Evolutionary conservation across 2,888 invertebrate genomes (phyloP).

Genomic region (Cheilosia impressa): DNA sequence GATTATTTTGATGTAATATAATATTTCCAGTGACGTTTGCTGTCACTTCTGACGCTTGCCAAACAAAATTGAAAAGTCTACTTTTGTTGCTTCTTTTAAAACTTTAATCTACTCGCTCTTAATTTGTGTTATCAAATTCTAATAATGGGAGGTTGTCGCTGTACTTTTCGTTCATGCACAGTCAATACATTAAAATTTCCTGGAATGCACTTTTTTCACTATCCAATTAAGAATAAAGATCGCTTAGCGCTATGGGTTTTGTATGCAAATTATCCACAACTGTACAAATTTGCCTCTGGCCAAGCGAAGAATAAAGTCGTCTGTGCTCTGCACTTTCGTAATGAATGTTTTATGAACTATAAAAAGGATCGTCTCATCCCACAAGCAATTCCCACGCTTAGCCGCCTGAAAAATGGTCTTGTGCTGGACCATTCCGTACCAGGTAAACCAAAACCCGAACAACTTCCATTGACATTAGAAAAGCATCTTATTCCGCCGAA

Average conservation of each 20-base stretch:
- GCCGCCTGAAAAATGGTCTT: conserved; percentile 77
- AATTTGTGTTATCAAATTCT: not conserved
- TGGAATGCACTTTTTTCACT: conserved; percentile 85
- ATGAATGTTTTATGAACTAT: conserved; percentile 84
- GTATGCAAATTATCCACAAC: conserved; percentile 75
- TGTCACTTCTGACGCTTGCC: not conserved
- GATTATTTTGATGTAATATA: too few relatives aligned
- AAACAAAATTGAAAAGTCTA: not conserved
- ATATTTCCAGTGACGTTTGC: too few relatives aligned
- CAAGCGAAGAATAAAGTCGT: conserved; percentile 84
- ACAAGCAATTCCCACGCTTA: conserved; percentile 84
- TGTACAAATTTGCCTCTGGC: conserved; percentile 80
- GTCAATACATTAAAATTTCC: conserved; percentile 83
- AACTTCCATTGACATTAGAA: conserved; percentile 72
- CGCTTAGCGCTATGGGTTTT: conserved; percentile 78
- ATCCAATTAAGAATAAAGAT: conserved; percentile 82
- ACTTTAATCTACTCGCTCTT: not conserved
- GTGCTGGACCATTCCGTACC: conserved; percentile 79
- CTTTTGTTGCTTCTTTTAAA: not conserved
- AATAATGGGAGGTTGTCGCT: conserved; percentile 85
- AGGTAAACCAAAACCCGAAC: conserved; percentile 76
- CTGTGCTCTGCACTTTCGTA: conserved; percentile 85
- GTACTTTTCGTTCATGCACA: conserved; percentile 84
- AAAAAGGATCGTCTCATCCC: conserved; percentile 84
- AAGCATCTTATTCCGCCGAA: conserved; percentile 79